Conservation (phyloP, 2,888 invertebrate genomes). For the Cetonia aurata region DNA sequence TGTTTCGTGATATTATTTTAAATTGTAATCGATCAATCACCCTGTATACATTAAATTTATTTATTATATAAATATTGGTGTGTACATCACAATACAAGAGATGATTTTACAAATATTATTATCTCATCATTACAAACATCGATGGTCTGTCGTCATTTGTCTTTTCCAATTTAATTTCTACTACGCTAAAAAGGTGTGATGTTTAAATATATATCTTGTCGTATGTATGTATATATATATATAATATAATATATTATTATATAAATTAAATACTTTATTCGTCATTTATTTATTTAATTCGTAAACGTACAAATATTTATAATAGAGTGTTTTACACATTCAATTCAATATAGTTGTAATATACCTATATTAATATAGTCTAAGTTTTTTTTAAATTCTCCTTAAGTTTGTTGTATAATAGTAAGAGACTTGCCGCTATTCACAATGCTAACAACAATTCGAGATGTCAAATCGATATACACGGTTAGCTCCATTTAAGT, state of each 20-base stretch:
- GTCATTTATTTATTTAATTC: conserved; percentile 47
- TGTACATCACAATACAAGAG: conserved; percentile 45
- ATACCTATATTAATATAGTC: conserved; percentile 52
- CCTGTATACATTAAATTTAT: conserved; percentile 45
- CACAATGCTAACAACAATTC: conserved; percentile 65
- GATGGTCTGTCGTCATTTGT: conserved; percentile 9
- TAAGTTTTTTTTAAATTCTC: conserved; percentile 57
- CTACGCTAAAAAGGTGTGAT: conserved; percentile 38
- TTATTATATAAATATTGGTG: conserved; percentile 37
- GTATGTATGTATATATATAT: no score
- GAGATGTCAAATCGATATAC: conserved; percentile 17
- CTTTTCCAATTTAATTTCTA: conserved; percentile 33
- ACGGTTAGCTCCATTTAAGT: conserved; percentile 42
- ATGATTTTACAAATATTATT: conserved; percentile 42
- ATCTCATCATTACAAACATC: background rate
- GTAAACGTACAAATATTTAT: conserved; percentile 54
- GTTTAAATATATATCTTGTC: conserved; percentile 2
- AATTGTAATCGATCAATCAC: conserved; percentile 41
- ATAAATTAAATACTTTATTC: conserved; percentile 57
- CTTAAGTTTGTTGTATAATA: conserved; percentile 53
- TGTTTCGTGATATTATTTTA: no score
- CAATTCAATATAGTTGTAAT: conserved; percentile 43
- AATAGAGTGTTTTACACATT: conserved; percentile 61
- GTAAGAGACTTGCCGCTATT: conserved; percentile 65
- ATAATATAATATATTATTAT: conserved; percentile 45